Conservation (phyloP, 2,113 vertebrate genomes). For the Bufo gargarizans region DNA sequence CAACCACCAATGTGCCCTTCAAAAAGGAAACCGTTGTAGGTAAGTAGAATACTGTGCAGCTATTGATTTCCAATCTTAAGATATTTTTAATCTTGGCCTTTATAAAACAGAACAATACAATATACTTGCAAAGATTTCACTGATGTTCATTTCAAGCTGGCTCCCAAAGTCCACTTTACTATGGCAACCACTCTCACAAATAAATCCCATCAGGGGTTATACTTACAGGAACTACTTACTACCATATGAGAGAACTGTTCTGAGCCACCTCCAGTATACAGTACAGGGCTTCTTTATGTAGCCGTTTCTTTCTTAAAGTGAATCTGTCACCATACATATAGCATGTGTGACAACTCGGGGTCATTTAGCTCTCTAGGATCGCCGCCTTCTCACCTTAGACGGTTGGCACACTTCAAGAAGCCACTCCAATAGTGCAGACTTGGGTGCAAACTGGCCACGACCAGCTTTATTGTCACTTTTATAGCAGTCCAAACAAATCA, state of each 20-base stretch:
- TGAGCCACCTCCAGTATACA: not conserved
- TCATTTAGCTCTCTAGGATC: too few species aligned
- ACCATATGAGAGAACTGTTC: conserved; percentile 37
- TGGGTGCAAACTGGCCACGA: too few species aligned
- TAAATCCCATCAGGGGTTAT: conserved; percentile 43
- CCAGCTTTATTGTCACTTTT: too few species aligned
- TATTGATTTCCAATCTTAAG: conserved; percentile 56
- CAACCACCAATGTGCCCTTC: conserved; percentile 31
- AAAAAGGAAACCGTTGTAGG: conserved; percentile 25
- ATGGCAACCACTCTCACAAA: conserved; percentile 49
- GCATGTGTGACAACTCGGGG: too few species aligned
- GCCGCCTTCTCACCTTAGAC: too few species aligned
- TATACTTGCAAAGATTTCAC: conserved; percentile 44
- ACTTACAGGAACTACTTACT: conserved; percentile 30
- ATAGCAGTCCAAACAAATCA: too few species aligned
- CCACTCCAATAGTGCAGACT: too few species aligned
- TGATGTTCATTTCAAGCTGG: conserved; percentile 53
- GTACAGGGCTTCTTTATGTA: not conserved
- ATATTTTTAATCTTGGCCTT: conserved; percentile 55
- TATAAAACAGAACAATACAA: conserved; percentile 49
- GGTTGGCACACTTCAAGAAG: too few species aligned
- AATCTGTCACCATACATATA: too few species aligned
- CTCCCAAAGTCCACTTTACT: conserved; percentile 44
- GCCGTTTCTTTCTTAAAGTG: not conserved
- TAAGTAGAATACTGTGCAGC: conserved; percentile 29